Evolutionary conservation across 2,797 vertebrate genomes (phyloP).

Genomic region (Balearica regulorum): DNA sequence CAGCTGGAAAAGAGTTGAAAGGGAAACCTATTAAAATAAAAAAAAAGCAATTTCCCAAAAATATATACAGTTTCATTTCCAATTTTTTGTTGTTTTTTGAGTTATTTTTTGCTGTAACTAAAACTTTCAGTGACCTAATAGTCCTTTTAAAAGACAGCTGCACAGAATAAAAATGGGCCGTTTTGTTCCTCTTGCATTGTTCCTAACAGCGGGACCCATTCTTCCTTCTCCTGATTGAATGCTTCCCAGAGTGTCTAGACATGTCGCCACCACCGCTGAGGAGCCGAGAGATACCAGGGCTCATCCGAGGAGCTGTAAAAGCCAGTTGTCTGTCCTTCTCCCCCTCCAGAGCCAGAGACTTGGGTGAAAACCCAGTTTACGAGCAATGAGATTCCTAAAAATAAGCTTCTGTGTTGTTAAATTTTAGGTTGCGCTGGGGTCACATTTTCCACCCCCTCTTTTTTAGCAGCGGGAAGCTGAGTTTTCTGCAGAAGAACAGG

Average conservation of each 20-base stretch:
- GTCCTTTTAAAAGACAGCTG: conserved; percentile 48
- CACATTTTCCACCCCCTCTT: not conserved
- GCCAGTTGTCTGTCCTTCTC: not conserved
- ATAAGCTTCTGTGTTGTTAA: not conserved
- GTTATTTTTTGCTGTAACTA: conserved; percentile 27
- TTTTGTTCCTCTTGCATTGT: conserved; percentile 48
- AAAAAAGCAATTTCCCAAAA: conserved; percentile 33
- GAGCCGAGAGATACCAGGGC: not conserved
- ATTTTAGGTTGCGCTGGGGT: not conserved
- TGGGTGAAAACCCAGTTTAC: not conserved
- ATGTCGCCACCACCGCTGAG: not conserved
- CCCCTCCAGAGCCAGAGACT: not conserved
- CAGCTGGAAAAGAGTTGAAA: conserved; percentile 53
- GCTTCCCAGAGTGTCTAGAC: conserved; percentile 59
- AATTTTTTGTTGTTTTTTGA: not conserved
- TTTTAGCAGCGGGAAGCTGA: not conserved
- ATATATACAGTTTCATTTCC: conserved; percentile 22
- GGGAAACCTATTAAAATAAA: conserved; percentile 29
- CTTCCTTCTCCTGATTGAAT: conserved; percentile 29
- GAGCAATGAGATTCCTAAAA: not conserved
- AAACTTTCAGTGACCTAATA: conserved; percentile 49
- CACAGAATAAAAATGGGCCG: not conserved
- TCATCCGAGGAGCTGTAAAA: not conserved
- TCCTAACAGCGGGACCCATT: conserved; percentile 40
- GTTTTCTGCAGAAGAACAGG: not conserved